These are phyloP conservation scores for Aphelenchoides besseyi DNA, from an alignment of 1,140 invertebrate species.

Conservation along the genomic window DNA sequence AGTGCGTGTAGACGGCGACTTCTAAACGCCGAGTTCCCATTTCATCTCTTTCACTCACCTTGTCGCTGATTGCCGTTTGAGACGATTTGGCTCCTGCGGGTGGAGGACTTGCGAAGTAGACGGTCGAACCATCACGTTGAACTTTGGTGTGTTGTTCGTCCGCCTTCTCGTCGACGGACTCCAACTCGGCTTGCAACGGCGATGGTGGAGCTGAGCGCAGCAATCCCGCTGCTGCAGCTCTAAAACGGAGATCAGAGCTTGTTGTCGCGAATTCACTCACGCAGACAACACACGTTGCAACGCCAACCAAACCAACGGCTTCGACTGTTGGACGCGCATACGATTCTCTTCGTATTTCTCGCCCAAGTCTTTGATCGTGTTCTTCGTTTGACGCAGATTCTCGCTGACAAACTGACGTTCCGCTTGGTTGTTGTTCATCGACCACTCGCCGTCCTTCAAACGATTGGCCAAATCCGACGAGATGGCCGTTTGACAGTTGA, in stretches of 20 bases:
- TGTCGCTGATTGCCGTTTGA: no score
- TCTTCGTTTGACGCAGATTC: background rate
- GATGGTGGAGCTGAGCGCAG: background rate
- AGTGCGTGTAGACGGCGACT: no score
- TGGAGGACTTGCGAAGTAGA: no score
- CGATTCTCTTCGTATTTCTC: background rate
- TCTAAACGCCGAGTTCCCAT: no score
- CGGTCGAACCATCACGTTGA: no score
- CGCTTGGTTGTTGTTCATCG: background rate
- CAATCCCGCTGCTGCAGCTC: background rate
- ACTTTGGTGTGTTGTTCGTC: background rate
- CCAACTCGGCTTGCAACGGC: background rate
- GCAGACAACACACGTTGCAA: background rate
- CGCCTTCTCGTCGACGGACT: background rate
- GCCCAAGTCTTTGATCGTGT: background rate
- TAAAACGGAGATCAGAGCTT: background rate
- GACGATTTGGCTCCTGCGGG: no score
- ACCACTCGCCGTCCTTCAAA: background rate
- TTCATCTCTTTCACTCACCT: no score
- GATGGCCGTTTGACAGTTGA: background rate
- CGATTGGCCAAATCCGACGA: background rate
- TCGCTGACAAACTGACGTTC: background rate
- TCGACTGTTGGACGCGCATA: background rate
- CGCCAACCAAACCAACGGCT: background rate
- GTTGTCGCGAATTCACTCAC: background rate